Conservation (phyloP, 2,888 invertebrate species). For the Epinotia brunnichana region DNA sequence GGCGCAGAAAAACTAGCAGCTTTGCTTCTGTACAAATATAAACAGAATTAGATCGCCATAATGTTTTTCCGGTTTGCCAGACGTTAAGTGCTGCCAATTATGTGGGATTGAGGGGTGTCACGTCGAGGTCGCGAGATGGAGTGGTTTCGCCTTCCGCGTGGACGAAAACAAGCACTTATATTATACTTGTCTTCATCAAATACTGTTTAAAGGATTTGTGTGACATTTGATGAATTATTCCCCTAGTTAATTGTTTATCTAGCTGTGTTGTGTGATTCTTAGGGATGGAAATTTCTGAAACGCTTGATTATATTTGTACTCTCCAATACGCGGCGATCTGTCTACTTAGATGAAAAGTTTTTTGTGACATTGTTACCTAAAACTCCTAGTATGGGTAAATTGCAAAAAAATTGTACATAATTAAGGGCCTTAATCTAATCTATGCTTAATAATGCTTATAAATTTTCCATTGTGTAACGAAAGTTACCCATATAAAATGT, state of each 20-base stretch:
- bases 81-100: constrained; percentile 66
- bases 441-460: too few species aligned
- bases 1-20: constrained; percentile 77
- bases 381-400: too few species aligned
- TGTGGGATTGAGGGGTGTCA: constrained; percentile 49
- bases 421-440: too few species aligned
- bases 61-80: constrained; percentile 81
- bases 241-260: background rate
- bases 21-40: constrained; percentile 77
- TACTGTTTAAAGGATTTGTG: background rate
- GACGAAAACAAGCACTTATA: constrained; percentile 17
- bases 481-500: too few species aligned
- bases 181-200: background rate
- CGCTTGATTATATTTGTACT: background rate
- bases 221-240: background rate
- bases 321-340: background rate
- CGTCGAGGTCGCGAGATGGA: constrained; percentile 15
- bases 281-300: background rate
- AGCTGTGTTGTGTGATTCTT: background rate
- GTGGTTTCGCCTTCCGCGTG: constrained; percentile 18
- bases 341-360: background rate
- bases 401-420: too few species aligned
- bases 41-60: constrained; percentile 79
- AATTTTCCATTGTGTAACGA: too few species aligned
- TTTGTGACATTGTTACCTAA: background rate